Base-by-base conservation (phyloP, 2,113 vertebrate genomes). In the Bos indicus region DNA sequence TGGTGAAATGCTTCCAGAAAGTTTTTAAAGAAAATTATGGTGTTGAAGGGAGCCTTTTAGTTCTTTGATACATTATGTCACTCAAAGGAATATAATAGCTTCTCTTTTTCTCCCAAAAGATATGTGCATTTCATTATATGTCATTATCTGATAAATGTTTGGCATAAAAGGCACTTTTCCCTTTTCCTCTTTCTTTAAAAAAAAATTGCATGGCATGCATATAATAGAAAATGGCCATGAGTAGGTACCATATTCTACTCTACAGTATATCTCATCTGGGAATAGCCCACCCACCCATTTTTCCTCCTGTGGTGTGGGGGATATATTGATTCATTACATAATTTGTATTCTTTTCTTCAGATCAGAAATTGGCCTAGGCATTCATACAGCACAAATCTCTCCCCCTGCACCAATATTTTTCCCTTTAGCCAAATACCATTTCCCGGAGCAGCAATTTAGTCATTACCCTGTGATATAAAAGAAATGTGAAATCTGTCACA, bases 401-500 rank as follows among this genome's bases (percentile, higher is more conserved):
- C 97, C 88, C 83, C 90, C 60, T 93, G 40, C 0, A 0, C 97
- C 96, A 89, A 78, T 92, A 1, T 60, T 54, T 98, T 97, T 98
- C 90, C 51, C 94, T 88, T 97, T 98, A 98, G 97, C 92, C 97
- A 98, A 98, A 98, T 2, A 4, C 78, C 95, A 64, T 97, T 98
- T 98, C 98, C 97, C 96, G 94, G 86, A 97, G 96, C 94, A 98
- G 95, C 97, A 98, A 98, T 99, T 98, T 98, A 98, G 98, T 98
- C 97, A 98, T 99, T 99, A 98, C 95, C 96, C 95, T 89, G 94
- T 98, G 97, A 86, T 98, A 95, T 97, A 95, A 97, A 98, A 98
- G 96, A 98, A 98, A 98, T 96, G 96, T 98, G 94, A 98, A 98
- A 98, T 98, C 97, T 97, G 96, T 98, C 98, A 98, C 82, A 98